A percentile compares a stretch with the other conserved stretches of the same genome.
Evolutionary conservation across 2,888 invertebrate species (phyloP).

Genomic region (Melieria omissa): DNA sequence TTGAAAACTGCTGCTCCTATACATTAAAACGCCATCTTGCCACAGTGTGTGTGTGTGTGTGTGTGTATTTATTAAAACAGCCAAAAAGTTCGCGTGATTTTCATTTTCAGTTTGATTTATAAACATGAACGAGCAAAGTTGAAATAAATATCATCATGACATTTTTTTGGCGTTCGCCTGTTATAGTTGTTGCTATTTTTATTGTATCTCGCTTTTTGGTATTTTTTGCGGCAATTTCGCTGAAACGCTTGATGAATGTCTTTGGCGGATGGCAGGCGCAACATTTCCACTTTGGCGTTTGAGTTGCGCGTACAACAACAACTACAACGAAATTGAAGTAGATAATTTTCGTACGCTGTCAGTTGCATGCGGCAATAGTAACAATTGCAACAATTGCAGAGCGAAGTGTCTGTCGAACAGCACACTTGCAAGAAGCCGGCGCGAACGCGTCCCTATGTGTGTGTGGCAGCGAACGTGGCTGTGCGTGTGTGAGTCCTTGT

Average conservation of each 20-base stretch:
- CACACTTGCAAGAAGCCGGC: no score
- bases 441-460: no score
- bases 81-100: slow-evolving; percentile 54
- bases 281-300: background rate
- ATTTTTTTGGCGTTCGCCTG: slow-evolving; percentile 31
- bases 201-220: background rate
- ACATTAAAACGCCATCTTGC: slow-evolving; percentile 21
- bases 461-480: no score
- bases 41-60: background rate
- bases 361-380: no score
- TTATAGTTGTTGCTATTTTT: slow-evolving; percentile 4
- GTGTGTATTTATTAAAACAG: slow-evolving; percentile 14
- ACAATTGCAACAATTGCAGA: no score
- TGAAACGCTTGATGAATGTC: slow-evolving; percentile 20
- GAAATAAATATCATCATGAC: slow-evolving; percentile 50
- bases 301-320: no score
- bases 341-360: no score
- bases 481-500: no score
- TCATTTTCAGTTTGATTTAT: slow-evolving; percentile 55
- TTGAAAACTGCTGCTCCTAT: slow-evolving; percentile 11
- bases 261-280: background rate
- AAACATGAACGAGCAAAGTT: slow-evolving; percentile 52
- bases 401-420: no score
- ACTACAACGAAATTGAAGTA: no score
- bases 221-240: slow-evolving; percentile 5